Evolutionary conservation across 2,797 vertebrate genomes (phyloP).

Genomic region (Rhinogobio ventralis): DNA sequence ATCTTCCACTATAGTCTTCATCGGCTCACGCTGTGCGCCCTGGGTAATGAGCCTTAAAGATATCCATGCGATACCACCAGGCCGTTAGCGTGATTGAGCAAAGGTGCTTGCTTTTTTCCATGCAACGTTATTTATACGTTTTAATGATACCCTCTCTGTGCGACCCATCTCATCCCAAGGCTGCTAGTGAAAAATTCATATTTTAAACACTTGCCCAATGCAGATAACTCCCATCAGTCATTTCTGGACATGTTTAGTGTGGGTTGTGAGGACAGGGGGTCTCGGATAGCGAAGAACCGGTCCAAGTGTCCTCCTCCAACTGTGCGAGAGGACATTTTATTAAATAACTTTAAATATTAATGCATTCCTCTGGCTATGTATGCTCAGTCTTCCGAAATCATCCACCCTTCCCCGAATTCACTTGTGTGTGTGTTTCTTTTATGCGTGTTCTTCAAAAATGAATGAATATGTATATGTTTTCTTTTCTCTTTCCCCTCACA

Average conservation of each 20-base stretch:
- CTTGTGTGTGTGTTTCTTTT: slow-evolving; percentile 53
- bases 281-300: slow-evolving; percentile 49
- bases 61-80: slow-evolving; percentile 7
- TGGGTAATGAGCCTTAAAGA: slow-evolving; percentile 46
- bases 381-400: slow-evolving; percentile 62
- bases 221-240: slow-evolving; percentile 67
- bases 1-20: slow-evolving; percentile 42
- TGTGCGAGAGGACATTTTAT: slow-evolving; percentile 60
- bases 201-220: slow-evolving; percentile 67
- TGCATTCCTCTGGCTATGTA: slow-evolving; percentile 57
- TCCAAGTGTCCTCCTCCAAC: slow-evolving; percentile 54
- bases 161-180: slow-evolving; percentile 60
- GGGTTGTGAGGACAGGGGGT: slow-evolving; percentile 61
- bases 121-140: slow-evolving; percentile 66
- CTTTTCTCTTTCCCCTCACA: slow-evolving; percentile 51
- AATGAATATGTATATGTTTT: slow-evolving; percentile 67
- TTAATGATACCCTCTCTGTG: slow-evolving; percentile 62
- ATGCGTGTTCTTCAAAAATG: slow-evolving; percentile 58
- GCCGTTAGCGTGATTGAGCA: slow-evolving; percentile 55
- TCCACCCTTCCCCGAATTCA: slow-evolving; percentile 49
- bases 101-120: slow-evolving; percentile 57
- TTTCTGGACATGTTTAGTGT: slow-evolving; percentile 62
- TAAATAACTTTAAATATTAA: slow-evolving; percentile 68
- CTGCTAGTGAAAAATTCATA: slow-evolving; percentile 68
- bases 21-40: slow-evolving; percentile 11